phyloP scores from a whole-genome alignment of 2,113 vertebrate species.

The Azemiops feae region DNA sequence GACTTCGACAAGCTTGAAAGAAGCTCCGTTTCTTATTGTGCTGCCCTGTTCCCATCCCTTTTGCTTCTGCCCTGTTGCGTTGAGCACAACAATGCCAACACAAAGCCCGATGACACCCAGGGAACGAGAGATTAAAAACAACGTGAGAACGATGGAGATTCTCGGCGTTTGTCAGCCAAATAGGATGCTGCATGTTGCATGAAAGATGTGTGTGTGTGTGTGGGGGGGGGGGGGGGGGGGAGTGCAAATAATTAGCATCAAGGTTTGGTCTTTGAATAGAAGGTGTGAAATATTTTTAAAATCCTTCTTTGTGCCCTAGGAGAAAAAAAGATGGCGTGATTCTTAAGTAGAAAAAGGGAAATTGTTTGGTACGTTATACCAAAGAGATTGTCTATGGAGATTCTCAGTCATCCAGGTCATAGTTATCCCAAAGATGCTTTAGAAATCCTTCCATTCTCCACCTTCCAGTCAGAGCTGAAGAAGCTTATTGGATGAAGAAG shows the following conservation, averaged over 20 bases:
- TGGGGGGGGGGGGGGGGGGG: no score
- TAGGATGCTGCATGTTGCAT: slow-evolving; percentile 50
- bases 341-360: slow-evolving; percentile 50
- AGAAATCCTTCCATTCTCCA: no score
- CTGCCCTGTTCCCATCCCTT: not conserved
- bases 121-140: slow-evolving; percentile 68
- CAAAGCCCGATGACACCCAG: slow-evolving; percentile 60
- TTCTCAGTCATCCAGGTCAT: no score
- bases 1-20: slow-evolving; percentile 31
- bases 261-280: slow-evolving; percentile 67
- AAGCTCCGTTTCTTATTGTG: slow-evolving; percentile 16
- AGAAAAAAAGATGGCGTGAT: slow-evolving; percentile 65
- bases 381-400: not conserved
- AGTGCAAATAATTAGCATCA: slow-evolving; percentile 73
- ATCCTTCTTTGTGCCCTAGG: slow-evolving; percentile 56
- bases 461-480: no score
- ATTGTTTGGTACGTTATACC: not conserved
- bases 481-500: no score
- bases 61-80: not conserved
- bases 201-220: not conserved
- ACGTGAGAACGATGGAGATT: slow-evolving; percentile 67
- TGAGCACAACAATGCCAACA: not conserved
- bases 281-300: not conserved
- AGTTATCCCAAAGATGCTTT: no score
- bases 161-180: slow-evolving; percentile 67